phyloP scores from a whole-genome alignment of 2,113 vertebrate species.

The Ifrita kowaldi region DNA sequence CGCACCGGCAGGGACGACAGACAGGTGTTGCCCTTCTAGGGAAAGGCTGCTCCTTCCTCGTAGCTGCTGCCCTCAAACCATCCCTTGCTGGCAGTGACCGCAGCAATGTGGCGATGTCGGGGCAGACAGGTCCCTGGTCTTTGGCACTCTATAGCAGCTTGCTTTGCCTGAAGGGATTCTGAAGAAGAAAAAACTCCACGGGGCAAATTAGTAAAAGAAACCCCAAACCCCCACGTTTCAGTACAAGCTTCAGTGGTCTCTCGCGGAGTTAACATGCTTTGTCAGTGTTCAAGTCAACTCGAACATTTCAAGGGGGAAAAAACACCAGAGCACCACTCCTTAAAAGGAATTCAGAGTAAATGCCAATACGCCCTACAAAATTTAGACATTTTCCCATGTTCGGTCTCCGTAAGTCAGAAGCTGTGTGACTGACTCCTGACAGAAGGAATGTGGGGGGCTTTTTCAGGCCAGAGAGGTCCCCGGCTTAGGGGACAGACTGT shows the following conservation, averaged over 20 bases:
- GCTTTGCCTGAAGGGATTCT: not conserved
- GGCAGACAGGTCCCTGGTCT: not conserved
- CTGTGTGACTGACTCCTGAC: not conserved
- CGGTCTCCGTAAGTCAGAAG: too few species aligned
- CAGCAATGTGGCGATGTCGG: rapidly evolving
- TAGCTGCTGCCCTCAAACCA: not conserved
- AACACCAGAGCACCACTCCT: not conserved
- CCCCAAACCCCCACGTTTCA: too few species aligned
- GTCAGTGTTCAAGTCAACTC: not conserved
- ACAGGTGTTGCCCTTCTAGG: not conserved
- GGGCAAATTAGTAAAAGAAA: not conserved
- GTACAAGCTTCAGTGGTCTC: not conserved
- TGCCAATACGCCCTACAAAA: not conserved
- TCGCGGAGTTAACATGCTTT: rapidly evolving
- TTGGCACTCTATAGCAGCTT: rapidly evolving
- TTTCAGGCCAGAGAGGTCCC: too few species aligned
- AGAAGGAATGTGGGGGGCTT: rapidly evolving
- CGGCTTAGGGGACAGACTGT: too few species aligned
- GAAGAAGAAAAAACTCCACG: not conserved
- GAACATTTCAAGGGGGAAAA: not conserved
- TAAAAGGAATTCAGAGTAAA: not conserved
- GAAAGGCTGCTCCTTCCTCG: not conserved
- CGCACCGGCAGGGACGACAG: rapidly evolving
- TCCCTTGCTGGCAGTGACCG: not conserved
- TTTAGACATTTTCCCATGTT: not conserved